Evolutionary conservation across 2,888 invertebrate species (phyloP), one percentile per base, ranked within the genome.

Genomic region (Callinectes sapidus): DNA sequence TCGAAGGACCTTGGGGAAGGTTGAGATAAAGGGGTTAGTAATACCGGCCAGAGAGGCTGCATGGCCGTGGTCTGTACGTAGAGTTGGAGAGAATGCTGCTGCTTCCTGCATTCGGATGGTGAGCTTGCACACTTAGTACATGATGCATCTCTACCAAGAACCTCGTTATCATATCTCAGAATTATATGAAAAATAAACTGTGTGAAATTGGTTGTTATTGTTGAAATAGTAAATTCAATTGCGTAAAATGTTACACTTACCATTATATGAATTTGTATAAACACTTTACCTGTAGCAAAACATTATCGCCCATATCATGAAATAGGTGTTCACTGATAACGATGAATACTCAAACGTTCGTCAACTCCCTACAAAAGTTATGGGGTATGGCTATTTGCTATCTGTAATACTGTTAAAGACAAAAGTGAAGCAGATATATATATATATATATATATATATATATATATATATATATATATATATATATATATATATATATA

Each of bases 11-110:
- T n/a, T 16, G 81, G 35, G 32, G 81, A 81, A 81, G 81, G 81
- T 81, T 81, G 81, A 35, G 81, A 81, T 81, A 81, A 81, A 81
- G 81, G 81, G 81, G 81, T 81, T 81, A 35, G 35, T 81, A 35
- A 23, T 35, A 10, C 81, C 16, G 81, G 35, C 13, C 81, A n/a
- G 81, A 35, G 16, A 35, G 81, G 81, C 81, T 32, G 35, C 81
- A 35, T 81, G 81, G 81, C 81, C 35, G 35, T 32, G 81, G 81
- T 81, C 81, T 35, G 81, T 28, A 81, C 81, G 81, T 18, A 35
- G 35, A 35, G 35, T 10, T 81, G 16, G 32, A 35, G 81, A 35
- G 81, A 35, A 13, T 81, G 81, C 32, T 81, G 35, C 14, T 81
- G 81, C 14, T 81, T 16, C 35, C 32, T 81, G 35, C n/a, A n/a